phyloP scores from a whole-genome alignment of 2,113 vertebrate genomes.

The Mustelus asterias region DNA sequence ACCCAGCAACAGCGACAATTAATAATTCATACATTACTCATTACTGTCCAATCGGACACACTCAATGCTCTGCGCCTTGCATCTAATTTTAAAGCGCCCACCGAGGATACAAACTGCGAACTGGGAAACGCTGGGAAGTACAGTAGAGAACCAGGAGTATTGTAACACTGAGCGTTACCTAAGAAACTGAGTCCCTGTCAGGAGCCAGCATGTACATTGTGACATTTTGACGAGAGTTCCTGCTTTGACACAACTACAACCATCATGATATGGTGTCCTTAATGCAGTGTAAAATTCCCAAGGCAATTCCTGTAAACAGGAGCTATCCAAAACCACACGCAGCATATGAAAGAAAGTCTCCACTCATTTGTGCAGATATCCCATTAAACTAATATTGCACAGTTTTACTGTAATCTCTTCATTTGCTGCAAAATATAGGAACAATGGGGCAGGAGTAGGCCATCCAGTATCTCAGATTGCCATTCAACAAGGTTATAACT shows the following conservation, averaged over 20 bases:
- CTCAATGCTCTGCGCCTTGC: neutral
- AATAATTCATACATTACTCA: neutral
- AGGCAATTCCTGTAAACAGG: neutral
- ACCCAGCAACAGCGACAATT: neutral
- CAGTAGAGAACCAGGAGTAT: no score
- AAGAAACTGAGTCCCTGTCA: neutral
- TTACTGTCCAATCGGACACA: neutral
- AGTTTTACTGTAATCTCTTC: neutral
- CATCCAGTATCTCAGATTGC: no score
- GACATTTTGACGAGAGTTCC: neutral
- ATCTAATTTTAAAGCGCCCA: no score
- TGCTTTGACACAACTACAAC: neutral
- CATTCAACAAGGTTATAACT: no score
- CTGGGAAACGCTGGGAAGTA: neutral
- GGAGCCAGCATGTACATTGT: neutral
- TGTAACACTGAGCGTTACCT: neutral
- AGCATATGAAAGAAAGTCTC: neutral
- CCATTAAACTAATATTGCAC: neutral
- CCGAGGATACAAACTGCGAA: neutral
- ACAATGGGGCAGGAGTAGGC: no score
- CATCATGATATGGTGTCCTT: neutral
- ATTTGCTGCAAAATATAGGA: no score
- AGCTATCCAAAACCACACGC: neutral
- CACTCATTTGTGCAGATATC: neutral
- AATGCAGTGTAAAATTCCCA: neutral